phyloP scores from a whole-genome alignment of 2,888 invertebrate genomes.

The Pammene fasciana region DNA sequence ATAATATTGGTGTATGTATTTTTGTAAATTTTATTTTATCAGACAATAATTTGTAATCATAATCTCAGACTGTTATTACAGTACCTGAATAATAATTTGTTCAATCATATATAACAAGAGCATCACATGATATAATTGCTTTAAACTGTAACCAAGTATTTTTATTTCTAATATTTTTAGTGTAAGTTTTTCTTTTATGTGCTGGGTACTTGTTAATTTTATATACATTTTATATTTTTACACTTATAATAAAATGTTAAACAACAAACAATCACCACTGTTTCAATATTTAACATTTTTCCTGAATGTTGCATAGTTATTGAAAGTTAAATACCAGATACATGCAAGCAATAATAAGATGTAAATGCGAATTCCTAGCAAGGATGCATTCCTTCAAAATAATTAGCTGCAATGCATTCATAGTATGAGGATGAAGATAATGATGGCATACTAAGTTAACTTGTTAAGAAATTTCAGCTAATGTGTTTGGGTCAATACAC shows the following conservation, averaged over 20 bases:
- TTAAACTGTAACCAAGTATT: conserved; percentile 50
- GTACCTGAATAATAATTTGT: conserved; percentile 26
- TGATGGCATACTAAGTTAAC: no score
- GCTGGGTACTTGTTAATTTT: conserved; percentile 44
- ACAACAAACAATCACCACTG: no score
- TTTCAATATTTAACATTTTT: neutral
- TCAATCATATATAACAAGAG: neutral
- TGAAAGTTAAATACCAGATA: no score
- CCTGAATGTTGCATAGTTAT: no score
- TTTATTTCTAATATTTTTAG: conserved; percentile 37
- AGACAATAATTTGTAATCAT: neutral
- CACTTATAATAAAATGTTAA: conserved; percentile 34
- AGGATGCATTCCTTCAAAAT: no score
- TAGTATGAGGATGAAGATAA: no score
- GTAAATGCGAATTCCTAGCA: no score
- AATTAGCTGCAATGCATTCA: no score
- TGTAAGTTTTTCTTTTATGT: conserved; percentile 37
- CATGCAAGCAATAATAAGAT: no score
- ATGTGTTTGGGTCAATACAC: no score
- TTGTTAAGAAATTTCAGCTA: no score
- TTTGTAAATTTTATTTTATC: neutral
- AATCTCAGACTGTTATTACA: conserved; percentile 18
- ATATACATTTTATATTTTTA: conserved; percentile 36
- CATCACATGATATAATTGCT: conserved; percentile 41
- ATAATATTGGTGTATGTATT: no score